A percentile compares a stretch with the other conserved stretches of the same genome.
phyloP scores from a whole-genome alignment of 2,113 vertebrate species.

The Procavia capensis region DNA sequence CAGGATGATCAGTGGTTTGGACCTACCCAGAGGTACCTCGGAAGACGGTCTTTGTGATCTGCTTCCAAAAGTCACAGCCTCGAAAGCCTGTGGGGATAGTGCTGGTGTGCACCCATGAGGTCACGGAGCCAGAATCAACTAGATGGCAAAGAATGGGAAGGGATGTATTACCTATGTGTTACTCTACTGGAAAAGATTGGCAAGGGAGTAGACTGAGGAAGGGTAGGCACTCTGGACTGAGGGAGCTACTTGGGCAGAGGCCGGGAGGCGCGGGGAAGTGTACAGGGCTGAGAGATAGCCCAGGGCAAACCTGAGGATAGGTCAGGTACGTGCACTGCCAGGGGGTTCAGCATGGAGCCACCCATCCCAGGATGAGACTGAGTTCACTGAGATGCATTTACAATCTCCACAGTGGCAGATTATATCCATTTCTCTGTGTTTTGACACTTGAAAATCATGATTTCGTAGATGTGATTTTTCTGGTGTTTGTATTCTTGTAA shows the following conservation, averaged over 20 bases:
- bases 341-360: not conserved
- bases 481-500: not conserved
- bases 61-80: not conserved
- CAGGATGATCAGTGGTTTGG: not conserved
- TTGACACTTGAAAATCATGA: not conserved
- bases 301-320: accelerated
- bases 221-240: not conserved
- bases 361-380: accelerated
- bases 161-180: too few relatives aligned
- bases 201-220: too few relatives aligned
- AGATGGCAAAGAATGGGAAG: not conserved
- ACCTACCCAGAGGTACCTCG: not conserved
- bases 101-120: not conserved
- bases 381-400: not conserved
- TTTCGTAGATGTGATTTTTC: not conserved
- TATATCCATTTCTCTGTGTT: not conserved
- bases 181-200: not conserved
- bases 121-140: not conserved
- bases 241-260: not conserved
- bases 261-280: accelerated
- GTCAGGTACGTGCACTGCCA: accelerated
- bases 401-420: not conserved
- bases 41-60: not conserved
- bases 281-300: not conserved
- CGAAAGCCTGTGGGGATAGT: not conserved